These are phyloP conservation scores for Nephila pilipes DNA, from an alignment of 1,140 invertebrate species.

Conservation along the genomic window DNA sequence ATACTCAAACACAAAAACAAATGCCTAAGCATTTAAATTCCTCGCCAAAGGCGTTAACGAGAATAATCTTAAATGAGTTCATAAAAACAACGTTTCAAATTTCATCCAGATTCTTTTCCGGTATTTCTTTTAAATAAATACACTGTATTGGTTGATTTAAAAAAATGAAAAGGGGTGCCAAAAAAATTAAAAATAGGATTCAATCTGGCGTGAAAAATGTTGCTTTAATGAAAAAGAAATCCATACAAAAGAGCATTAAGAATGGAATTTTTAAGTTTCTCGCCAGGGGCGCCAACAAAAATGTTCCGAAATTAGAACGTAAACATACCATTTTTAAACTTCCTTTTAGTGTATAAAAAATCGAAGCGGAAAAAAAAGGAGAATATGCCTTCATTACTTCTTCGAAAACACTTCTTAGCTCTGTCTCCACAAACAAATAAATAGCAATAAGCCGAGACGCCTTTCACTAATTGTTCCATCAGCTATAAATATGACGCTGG, in stretches of 20 bases:
- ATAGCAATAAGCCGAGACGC: background rate
- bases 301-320: conserved; percentile 26
- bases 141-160: background rate
- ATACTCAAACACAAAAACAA: background rate
- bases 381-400: background rate
- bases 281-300: background rate
- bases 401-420: background rate
- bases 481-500: conserved; percentile 28
- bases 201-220: background rate
- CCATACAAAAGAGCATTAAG: background rate
- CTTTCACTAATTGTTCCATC: conserved; percentile 58
- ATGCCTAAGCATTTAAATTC: background rate
- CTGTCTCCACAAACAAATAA: conserved; percentile 27
- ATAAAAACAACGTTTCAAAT: background rate
- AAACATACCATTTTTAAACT: conserved; percentile 38
- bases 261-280: background rate
- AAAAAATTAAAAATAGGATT: background rate
- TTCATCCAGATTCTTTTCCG: background rate
- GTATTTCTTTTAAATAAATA: background rate
- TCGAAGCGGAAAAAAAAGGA: background rate
- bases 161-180: no score
- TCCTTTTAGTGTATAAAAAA: background rate
- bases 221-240: background rate
- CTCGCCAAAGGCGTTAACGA: background rate
- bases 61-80: background rate